Evolutionary conservation across 2,797 vertebrate genomes (phyloP).

Genomic region (Argyrosomus regius): DNA sequence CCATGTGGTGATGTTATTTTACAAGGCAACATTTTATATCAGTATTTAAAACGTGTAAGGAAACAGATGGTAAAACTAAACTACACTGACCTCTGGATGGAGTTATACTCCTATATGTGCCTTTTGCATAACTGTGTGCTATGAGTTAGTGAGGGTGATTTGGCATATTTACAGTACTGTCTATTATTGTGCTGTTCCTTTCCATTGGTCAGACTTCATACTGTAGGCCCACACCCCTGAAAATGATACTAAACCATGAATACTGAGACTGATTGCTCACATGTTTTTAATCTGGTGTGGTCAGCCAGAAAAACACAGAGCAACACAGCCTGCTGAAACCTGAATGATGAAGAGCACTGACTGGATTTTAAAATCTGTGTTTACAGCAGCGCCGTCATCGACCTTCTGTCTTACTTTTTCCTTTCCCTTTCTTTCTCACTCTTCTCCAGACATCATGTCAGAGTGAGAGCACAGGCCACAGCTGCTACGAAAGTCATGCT

Average conservation of each 20-base stretch:
- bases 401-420: slow-evolving; percentile 6
- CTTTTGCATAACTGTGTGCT: neutral
- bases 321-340: slow-evolving; percentile 3
- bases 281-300: slow-evolving; percentile 24
- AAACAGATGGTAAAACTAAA: neutral
- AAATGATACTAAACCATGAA: neutral
- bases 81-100: neutral
- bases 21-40: slow-evolving; percentile 10
- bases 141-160: neutral
- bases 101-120: neutral
- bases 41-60: neutral
- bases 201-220: neutral
- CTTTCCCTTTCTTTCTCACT: neutral
- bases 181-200: neutral
- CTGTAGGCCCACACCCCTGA: neutral
- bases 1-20: slow-evolving; percentile 31
- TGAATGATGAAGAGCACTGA: neutral
- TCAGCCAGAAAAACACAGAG: slow-evolving; percentile 1
- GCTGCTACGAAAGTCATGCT: slow-evolving; percentile 50
- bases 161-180: neutral
- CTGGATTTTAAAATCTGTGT: slow-evolving; percentile 9
- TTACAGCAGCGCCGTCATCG: neutral
- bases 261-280: neutral
- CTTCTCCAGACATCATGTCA: slow-evolving; percentile 4
- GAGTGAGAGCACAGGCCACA: slow-evolving; percentile 16